Evolutionary conservation across 2,888 invertebrate species (phyloP), one percentile per base, ranked within the genome.

Genomic region (Sacculina carcini): DNA sequence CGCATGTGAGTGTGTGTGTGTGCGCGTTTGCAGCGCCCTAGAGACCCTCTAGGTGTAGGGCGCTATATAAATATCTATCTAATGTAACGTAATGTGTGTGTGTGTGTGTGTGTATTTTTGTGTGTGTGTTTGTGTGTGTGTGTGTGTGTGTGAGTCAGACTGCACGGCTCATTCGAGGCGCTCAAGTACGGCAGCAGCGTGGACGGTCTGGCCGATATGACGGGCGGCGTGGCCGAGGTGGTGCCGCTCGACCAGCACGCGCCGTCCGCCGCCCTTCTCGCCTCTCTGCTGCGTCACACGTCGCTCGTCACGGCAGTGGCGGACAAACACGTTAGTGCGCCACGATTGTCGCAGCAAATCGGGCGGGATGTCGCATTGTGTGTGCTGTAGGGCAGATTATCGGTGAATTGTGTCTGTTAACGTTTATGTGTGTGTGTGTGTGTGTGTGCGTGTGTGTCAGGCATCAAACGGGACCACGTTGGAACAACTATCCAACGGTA

Each of bases 161-260:
- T 89, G 51, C 87, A 87, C 62, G 87, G 87, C 5, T 87, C 87
- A 0, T 89, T 89, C 66, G 87, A 89, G 66, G 87, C 87, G 0
- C 69, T 89, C 2, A 87, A 87, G 62, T 89, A 89, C 62, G 86
- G 86, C n/a, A 83, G 82, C 42, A 69, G 83, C 12, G 68, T 85
- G 54, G 86, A 87, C 63, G 87, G 86, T 1, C 67, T 89, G 50
- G 82, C 84, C 1, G 86, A 87, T 66, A 70, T 89, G 29, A 82
- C 86, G 0, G 87, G 87, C 1, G 87, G 87, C 5, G 80, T 87
- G 52, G 83, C 85, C 0, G 85, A 87, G 64, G 78, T 77, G 55
- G 73, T 85, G 56, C 71, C 73, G n/a, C 71, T 79, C 34, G 68
- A 75, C 14, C 76, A 78, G 55, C 76, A 81, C 58, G 72, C 75